phyloP scores from a whole-genome alignment of 2,797 vertebrate genomes.

The Tragopan temminckii region DNA sequence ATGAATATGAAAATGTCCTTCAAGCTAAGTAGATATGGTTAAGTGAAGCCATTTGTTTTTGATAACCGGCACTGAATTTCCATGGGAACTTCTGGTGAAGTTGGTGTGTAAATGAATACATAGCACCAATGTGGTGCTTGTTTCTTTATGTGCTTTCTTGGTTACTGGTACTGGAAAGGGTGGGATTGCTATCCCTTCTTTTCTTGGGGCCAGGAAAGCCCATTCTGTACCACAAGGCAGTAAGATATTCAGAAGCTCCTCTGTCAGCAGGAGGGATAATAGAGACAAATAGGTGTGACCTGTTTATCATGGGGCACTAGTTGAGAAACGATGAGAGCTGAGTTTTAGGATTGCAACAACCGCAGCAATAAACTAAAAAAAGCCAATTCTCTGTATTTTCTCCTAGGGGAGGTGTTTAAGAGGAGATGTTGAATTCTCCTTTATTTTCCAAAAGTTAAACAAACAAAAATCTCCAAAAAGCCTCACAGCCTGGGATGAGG shows the following conservation, averaged over 20 bases:
- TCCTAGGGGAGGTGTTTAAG: not conserved
- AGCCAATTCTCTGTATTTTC: not conserved
- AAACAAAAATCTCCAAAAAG: not conserved
- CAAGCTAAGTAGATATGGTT: not conserved
- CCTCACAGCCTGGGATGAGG: not conserved
- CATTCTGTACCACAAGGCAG: not conserved
- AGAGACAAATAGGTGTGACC: not conserved
- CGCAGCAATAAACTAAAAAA: not conserved
- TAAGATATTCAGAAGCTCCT: not conserved
- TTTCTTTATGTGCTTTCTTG: not conserved
- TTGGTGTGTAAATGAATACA: not conserved
- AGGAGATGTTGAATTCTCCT: not conserved
- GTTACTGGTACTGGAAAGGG: not conserved
- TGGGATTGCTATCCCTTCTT: fast-evolving
- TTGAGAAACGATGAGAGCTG: not conserved
- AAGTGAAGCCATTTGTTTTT: not conserved
- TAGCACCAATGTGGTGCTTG: not conserved
- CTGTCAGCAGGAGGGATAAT: not conserved
- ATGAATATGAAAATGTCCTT: not conserved
- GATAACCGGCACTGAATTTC: not conserved
- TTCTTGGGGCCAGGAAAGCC: not conserved
- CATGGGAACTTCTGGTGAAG: not conserved
- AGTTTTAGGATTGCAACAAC: not conserved
- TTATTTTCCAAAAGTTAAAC: not conserved
- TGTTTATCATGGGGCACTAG: not conserved